A percentile compares a stretch with the other conserved stretches of the same genome.
Conservation (phyloP, 2,797 vertebrate genomes). For the Huso huso region DNA sequence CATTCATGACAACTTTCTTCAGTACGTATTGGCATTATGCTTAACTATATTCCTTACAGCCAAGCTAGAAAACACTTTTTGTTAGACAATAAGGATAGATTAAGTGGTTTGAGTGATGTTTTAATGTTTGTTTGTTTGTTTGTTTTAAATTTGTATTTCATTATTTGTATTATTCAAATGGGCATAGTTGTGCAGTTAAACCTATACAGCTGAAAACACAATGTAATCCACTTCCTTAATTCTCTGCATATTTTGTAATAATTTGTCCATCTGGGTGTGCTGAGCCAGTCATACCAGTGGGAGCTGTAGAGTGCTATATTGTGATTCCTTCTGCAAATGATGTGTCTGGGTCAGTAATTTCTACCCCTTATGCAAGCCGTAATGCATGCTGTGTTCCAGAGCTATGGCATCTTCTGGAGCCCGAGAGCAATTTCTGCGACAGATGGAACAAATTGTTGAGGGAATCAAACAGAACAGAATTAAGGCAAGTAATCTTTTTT, state of each 20-base stretch:
- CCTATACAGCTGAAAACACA: no score
- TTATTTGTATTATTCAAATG: no score
- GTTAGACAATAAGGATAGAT: no score
- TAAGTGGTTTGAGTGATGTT: no score
- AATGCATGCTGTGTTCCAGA: slow-evolving; percentile 45
- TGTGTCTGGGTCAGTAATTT: background rate
- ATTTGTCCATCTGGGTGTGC: background rate
- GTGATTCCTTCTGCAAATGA: background rate
- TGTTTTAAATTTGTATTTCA: no score
- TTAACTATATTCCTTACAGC: no score
- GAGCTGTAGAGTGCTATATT: background rate
- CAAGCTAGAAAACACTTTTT: no score
- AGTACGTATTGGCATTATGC: slow-evolving; percentile 64
- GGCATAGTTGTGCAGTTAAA: no score
- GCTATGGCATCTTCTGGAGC: slow-evolving; percentile 87
- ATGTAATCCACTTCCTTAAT: no score
- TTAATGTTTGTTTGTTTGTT: no score
- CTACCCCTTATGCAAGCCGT: background rate
- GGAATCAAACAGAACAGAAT: slow-evolving; percentile 93
- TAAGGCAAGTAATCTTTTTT: slow-evolving; percentile 62
- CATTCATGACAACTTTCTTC: slow-evolving; percentile 94
- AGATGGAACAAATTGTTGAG: slow-evolving; percentile 98
- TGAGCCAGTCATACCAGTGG: background rate
- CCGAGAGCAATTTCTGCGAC: slow-evolving; percentile 89
- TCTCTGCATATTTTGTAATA: no score